These are phyloP conservation scores for Synanthedon tipuliformis DNA, from an alignment of 2,888 invertebrate genomes.

Conservation along the genomic window DNA sequence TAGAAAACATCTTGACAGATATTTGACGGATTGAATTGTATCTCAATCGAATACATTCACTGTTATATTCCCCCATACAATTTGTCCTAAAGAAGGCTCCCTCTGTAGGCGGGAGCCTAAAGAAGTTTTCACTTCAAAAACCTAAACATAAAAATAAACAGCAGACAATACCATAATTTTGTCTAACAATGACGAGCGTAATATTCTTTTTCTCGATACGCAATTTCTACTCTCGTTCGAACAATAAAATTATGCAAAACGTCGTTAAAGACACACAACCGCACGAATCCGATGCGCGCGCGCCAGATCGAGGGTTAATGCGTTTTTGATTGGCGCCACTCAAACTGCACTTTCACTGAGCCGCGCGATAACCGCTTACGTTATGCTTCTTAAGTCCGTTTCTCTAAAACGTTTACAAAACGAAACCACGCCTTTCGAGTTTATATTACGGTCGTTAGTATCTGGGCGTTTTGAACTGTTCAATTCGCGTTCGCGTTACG, in stretches of 20 bases:
- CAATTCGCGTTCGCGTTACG: slow-evolving; percentile 2
- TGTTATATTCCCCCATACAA: too few species aligned
- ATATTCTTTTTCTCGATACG: background rate
- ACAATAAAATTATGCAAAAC: slow-evolving; percentile 6
- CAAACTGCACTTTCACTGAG: slow-evolving; percentile 53
- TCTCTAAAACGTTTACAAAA: slow-evolving; percentile 11
- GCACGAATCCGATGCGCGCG: slow-evolving; percentile 23
- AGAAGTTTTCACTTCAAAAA: too few species aligned
- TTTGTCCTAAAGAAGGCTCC: too few species aligned
- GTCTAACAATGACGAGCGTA: background rate
- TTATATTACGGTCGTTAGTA: background rate
- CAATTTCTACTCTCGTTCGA: background rate
- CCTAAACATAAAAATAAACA: too few species aligned
- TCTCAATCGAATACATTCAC: too few species aligned
- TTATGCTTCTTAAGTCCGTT: slow-evolving; percentile 23
- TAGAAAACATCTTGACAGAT: too few species aligned
- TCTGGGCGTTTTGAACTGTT: background rate
- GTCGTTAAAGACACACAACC: slow-evolving; percentile 10
- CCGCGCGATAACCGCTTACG: slow-evolving; percentile 24
- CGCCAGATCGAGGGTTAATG: slow-evolving; percentile 13
- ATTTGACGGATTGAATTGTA: too few species aligned
- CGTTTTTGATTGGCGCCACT: slow-evolving; percentile 53
- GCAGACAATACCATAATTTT: background rate
- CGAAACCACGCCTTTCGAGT: slow-evolving; percentile 6
- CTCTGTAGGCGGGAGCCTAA: too few species aligned